Evolutionary conservation across 2,113 vertebrate species (phyloP).

Genomic region (Oxyruncus cristatus): DNA sequence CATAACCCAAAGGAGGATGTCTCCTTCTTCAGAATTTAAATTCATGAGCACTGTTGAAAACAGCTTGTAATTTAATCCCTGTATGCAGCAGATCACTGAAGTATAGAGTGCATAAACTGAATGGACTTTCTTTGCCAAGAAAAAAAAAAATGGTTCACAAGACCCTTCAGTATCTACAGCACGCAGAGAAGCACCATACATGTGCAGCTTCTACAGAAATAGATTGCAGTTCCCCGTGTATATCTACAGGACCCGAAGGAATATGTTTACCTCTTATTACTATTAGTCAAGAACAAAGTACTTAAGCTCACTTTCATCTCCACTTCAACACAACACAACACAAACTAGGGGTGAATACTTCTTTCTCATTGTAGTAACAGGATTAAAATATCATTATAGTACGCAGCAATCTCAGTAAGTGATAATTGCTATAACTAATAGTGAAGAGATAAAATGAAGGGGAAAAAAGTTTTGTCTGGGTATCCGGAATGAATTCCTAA

Average conservation of each 20-base stretch:
- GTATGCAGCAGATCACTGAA: not conserved
- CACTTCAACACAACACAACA: not conserved
- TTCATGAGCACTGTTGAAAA: not conserved
- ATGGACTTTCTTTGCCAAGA: not conserved
- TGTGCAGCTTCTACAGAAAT: not conserved
- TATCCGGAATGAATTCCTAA: not conserved
- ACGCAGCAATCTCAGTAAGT: not conserved
- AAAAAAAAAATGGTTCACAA: not conserved
- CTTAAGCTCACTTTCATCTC: not conserved
- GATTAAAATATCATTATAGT: conserved; percentile 29
- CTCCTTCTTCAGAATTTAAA: conserved; percentile 17
- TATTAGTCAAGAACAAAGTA: not conserved
- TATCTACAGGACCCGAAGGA: not conserved
- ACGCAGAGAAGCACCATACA: not conserved
- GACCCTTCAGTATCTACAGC: not conserved
- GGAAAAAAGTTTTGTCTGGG: not conserved
- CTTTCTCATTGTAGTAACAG: not conserved
- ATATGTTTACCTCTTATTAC: not conserved
- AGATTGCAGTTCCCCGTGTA: not conserved
- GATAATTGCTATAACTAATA: not conserved
- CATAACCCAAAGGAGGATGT: conserved; percentile 10
- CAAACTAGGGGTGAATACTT: not conserved
- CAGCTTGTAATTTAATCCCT: conserved; percentile 3
- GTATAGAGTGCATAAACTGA: not conserved
- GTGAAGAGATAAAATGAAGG: not conserved